phyloP scores from a whole-genome alignment of 2,797 vertebrate genomes.

The Takifugu rubripes region DNA sequence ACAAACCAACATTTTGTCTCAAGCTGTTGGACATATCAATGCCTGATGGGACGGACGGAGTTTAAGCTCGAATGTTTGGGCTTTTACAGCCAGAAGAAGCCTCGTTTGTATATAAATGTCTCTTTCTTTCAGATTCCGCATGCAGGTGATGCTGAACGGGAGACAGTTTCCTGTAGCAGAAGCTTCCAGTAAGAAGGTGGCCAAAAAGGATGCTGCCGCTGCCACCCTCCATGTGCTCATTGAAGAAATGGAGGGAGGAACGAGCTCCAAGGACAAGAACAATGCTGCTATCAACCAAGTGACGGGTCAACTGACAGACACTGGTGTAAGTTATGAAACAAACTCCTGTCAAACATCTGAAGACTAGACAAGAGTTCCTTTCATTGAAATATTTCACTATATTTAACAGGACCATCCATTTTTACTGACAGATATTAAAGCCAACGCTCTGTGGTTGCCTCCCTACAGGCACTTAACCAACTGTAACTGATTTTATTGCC shows the following conservation, averaged over 20 bases:
- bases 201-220: slow-evolving; percentile 91
- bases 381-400: neutral
- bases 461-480: neutral
- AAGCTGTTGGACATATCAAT: neutral
- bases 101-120: neutral
- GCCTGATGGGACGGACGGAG: neutral
- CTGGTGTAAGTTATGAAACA: slow-evolving; percentile 43
- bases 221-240: slow-evolving; percentile 84
- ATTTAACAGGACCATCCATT: too few relatives aligned
- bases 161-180: slow-evolving; percentile 87
- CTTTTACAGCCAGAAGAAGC: too few relatives aligned
- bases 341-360: neutral
- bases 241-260: slow-evolving; percentile 72
- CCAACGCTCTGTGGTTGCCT: neutral
- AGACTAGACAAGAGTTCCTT: neutral
- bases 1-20: neutral
- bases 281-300: slow-evolving; percentile 41
- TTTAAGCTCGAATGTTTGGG: too few relatives aligned
- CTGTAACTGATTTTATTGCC: neutral
- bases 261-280: slow-evolving; percentile 44
- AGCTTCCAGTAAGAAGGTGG: slow-evolving; percentile 92
- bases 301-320: slow-evolving; percentile 53
- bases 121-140: slow-evolving; percentile 82
- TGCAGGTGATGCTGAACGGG: slow-evolving; percentile 90
- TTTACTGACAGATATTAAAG: too few relatives aligned